A percentile compares a stretch with the other conserved stretches of the same genome.
These are phyloP conservation scores for Gymnoscopelus microlampas DNA, from an alignment of 2,797 vertebrate genomes.

Conservation along the genomic window DNA sequence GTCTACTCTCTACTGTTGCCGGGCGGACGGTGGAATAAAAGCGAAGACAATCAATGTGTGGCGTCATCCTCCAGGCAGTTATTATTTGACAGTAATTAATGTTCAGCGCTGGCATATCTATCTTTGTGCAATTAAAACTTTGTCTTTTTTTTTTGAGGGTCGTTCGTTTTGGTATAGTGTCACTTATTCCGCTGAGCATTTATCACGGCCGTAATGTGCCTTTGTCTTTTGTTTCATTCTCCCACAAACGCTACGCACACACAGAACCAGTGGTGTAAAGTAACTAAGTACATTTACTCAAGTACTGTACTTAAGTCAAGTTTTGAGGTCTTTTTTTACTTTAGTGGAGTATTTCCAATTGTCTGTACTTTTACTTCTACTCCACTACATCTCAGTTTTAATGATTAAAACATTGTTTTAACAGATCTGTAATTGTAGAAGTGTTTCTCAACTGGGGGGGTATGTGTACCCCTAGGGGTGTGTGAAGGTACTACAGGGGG, in stretches of 20 bases:
- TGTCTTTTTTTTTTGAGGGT: conserved; percentile 43
- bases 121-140: conserved; percentile 56
- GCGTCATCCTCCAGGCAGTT: conserved; percentile 38
- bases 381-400: too few relatives aligned
- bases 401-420: too few relatives aligned
- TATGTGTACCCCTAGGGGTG: too few relatives aligned
- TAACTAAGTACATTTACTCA: too few relatives aligned
- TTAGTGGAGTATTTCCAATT: too few relatives aligned
- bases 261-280: too few relatives aligned
- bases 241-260: conserved; percentile 4
- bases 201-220: conserved; percentile 52
- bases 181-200: conserved; percentile 44
- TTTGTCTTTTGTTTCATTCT: conserved; percentile 53
- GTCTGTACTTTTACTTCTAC: too few relatives aligned
- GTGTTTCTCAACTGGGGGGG: too few relatives aligned
- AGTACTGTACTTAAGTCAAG: too few relatives aligned
- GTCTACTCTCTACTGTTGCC: not conserved
- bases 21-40: conserved; percentile 29
- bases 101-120: conserved; percentile 55
- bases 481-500: too few relatives aligned
- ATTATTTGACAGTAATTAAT: conserved; percentile 64
- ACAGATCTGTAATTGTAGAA: too few relatives aligned
- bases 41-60: conserved; percentile 39
- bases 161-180: conserved; percentile 38
- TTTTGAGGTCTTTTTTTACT: too few relatives aligned